These are phyloP conservation scores for Temnothorax nylanderi DNA, from an alignment of 1,140 invertebrate genomes.

Conservation along the genomic window DNA sequence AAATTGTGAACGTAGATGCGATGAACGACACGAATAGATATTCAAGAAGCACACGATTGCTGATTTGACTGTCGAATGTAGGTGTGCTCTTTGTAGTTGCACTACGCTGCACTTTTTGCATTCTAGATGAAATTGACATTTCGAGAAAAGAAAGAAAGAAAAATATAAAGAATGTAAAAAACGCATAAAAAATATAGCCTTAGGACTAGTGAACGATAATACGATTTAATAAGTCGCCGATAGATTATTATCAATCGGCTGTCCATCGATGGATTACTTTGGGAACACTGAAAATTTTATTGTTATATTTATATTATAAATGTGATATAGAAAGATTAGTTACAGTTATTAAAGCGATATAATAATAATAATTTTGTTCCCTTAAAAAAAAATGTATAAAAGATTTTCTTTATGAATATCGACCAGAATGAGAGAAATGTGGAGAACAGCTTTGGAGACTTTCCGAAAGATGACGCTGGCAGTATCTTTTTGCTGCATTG, in stretches of 20 bases:
- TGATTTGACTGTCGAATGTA: slow-evolving; percentile 2
- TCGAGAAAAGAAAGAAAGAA: neutral
- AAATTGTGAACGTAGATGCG: neutral
- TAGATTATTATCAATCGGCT: too few relatives aligned
- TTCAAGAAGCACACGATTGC: neutral
- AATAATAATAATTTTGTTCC: too few relatives aligned
- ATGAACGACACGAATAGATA: too few relatives aligned
- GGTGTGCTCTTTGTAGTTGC: neutral
- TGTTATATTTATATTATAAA: too few relatives aligned
- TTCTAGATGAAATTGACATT: neutral
- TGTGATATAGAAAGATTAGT: too few relatives aligned
- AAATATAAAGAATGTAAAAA: neutral
- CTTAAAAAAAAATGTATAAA: too few relatives aligned
- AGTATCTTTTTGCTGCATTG: neutral
- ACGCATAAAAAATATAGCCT: neutral
- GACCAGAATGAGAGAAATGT: neutral
- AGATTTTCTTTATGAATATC: neutral
- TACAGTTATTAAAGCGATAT: too few relatives aligned
- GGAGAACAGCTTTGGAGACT: neutral
- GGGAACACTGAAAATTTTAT: too few relatives aligned
- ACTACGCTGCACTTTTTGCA: neutral
- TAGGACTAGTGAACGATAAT: too few relatives aligned
- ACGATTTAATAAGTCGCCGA: too few relatives aligned
- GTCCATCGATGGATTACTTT: too few relatives aligned
- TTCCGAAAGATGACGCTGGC: neutral